These are phyloP conservation scores for human DNA, from an alignment of 2,113 vertebrate genomes.

Conservation along the genomic window GRCh38 chr5:33628501-33629000, in stretches of 20 bases:
- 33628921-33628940: background rate
- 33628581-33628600: background rate
- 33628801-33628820: conserved; percentile 1
- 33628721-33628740: background rate
- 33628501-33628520: background rate
- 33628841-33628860: background rate
- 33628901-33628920: background rate
- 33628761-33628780: background rate
- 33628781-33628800: conserved; percentile 5
- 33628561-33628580: background rate
- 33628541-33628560: background rate
- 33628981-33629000: background rate
- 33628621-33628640: background rate
- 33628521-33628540: background rate
- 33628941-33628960: background rate
- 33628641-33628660: background rate
- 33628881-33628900: background rate
- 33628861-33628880: background rate
- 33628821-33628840: background rate
- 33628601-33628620: background rate
- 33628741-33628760: background rate
- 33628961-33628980: background rate
- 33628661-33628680: background rate
- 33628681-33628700: background rate
- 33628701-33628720: background rate